Evolutionary conservation across 2,113 vertebrate species (phyloP), one percentile per base, ranked within the genome.

Genomic region (Oceanites oceanicus): DNA sequence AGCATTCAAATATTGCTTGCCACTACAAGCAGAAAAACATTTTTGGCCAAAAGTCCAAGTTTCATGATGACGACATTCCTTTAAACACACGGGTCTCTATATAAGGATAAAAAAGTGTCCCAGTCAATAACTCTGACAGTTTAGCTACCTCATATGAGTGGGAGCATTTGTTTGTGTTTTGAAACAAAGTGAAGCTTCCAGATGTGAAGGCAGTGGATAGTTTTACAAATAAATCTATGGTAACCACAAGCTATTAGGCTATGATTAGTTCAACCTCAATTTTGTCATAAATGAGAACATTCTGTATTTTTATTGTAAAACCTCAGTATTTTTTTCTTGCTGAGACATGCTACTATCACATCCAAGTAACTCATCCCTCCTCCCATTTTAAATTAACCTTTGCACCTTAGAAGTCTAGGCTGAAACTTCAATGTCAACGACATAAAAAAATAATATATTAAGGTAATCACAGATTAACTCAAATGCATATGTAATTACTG

Each of bases 271-370:
- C 65, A 93, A 80, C 21, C 68, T 92, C 75, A 87, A 58, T 89
- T 88, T 85, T 93, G 40, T 62, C 82, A 90, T 50, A 94, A 94
- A 92, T 55, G 25, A 93, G 47, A 96, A 82, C 40, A 88, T 88
- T 87, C n/a, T 36, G n/a, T 65, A 90, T 86, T 93, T 94, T 86
- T 90, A 50, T 79, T 50, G 67, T 23, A 68, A 92, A 77, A 49
- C 34, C 38, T 79, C 36, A 65, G 19, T 67, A 82, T 91, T 94
- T 87, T 7, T 5, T 70, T 90, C 66, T 59, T 91, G 59, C 56
- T 78, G 73, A 95, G 86, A 85, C 26, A 78, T 32, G 53, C 58
- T 76, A 58, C 66, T 62, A 23, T 21, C 86, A 73, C 15, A 88
- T 32, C 15, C 36, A 85, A 87, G 52, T 38, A 84, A 81, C 13